Evolutionary conservation across 2,113 vertebrate genomes (phyloP).

Genomic region (Neotragus moschatus): DNA sequence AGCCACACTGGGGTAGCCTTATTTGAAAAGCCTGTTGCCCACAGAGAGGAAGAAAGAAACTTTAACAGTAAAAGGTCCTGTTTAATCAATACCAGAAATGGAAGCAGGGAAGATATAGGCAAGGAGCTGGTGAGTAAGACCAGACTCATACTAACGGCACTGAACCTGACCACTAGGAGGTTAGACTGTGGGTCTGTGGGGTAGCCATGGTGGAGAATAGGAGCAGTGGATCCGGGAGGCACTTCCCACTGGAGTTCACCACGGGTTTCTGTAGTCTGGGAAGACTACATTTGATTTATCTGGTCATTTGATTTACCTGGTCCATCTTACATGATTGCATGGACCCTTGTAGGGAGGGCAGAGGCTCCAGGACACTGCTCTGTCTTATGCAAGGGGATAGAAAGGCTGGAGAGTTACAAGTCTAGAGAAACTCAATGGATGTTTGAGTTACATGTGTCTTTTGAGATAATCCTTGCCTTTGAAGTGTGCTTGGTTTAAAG

Average conservation of each 20-base stretch:
- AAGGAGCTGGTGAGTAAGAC: background rate
- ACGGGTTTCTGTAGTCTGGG: background rate
- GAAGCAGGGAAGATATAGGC: background rate
- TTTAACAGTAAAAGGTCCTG: background rate
- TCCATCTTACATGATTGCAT: background rate
- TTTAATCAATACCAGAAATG: background rate
- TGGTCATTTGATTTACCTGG: background rate
- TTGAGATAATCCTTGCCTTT: background rate
- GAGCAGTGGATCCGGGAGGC: fast-evolving
- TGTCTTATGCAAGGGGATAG: background rate
- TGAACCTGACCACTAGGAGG: no score
- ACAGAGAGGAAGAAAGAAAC: background rate
- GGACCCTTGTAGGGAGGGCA: background rate
- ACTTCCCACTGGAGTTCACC: background rate
- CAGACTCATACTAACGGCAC: background rate
- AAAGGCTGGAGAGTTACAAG: background rate
- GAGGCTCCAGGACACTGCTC: background rate
- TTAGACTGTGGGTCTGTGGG: fast-evolving
- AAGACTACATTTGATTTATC: background rate
- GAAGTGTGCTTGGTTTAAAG: background rate
- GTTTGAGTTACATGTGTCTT: background rate
- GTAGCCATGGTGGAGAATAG: fast-evolving
- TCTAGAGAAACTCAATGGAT: background rate
- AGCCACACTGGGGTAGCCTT: background rate
- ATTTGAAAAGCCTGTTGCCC: background rate